phyloP scores from a whole-genome alignment of 2,888 invertebrate species.

The Epinotia bilunana region DNA sequence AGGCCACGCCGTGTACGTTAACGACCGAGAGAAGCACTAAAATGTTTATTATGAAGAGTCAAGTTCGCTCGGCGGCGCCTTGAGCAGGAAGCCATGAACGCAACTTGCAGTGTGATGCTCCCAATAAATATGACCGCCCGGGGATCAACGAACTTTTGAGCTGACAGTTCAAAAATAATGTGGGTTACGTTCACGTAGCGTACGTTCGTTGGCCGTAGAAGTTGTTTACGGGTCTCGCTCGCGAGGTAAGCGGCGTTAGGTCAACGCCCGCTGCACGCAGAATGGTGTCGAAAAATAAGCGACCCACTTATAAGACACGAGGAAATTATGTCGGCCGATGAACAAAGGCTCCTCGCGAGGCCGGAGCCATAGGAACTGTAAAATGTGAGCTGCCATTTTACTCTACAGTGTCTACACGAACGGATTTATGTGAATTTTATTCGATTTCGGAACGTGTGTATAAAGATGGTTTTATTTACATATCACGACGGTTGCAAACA shows the following conservation, averaged over 20 bases:
- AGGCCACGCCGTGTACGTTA: constrained; percentile 32
- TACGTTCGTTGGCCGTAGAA: constrained; percentile 82
- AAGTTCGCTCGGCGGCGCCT: constrained; percentile 61
- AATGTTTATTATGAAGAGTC: constrained; percentile 51
- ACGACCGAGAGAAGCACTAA: constrained; percentile 41
- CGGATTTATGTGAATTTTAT: background rate
- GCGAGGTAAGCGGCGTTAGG: constrained; percentile 51
- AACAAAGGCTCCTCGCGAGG: constrained; percentile 68
- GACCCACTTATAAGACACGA: constrained; percentile 70
- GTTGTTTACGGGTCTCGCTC: constrained; percentile 71
- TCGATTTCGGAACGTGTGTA: background rate
- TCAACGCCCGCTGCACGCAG: constrained; percentile 72
- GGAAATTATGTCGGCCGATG: constrained; percentile 76
- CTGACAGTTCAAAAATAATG: constrained; percentile 84
- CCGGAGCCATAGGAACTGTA: constrained; percentile 16
- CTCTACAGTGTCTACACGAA: background rate
- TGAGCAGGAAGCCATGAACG: constrained; percentile 73
- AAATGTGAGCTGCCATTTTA: constrained; percentile 6
- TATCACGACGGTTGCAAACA: background rate
- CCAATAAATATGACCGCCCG: constrained; percentile 76
- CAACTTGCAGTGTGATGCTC: constrained; percentile 71
- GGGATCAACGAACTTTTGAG: constrained; percentile 80
- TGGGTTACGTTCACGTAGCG: constrained; percentile 83
- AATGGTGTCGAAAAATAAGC: constrained; percentile 82
- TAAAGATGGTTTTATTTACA: background rate